Evolutionary conservation across 2,113 vertebrate species (phyloP), one percentile per base, ranked within the genome.

Genomic region (Triplophysa siluroides): DNA sequence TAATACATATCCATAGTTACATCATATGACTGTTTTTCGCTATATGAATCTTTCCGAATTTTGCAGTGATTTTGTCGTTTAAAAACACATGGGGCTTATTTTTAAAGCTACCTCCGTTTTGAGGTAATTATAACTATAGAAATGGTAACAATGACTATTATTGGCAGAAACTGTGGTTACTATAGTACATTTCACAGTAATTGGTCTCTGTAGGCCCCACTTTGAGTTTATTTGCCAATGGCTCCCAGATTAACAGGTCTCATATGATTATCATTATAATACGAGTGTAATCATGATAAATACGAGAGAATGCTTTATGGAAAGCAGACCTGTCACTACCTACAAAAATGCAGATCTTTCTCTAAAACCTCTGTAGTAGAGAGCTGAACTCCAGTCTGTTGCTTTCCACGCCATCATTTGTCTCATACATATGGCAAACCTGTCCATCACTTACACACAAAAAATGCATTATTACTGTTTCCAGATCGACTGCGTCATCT

Each of bases 371-470:
- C 7, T 7, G 8, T 58, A 52, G 2, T 5, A 52, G 16, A 52
- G 50, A 52, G 14, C 14, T 52, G 18, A 56, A 19, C 52, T 54
- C 16, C 52, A 19, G 10, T 12, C 10, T 50, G 41, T 43, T 43
- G 41, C 10, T 45, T 45, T 45, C 43, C 43, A 58, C 56, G n/a
- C 11, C 12, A 38, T 60, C 19, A 73, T 73, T 60, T n/a, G 60
- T 73, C 70, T 60, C n/a, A 73, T 7, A 60, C 52, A 23, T 60
- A 41, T 72, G 52, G 26, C 70, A 14, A n/a, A 56, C 26, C 47
- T 70, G 50, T 1, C 45, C 67, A 18, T 71, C 69, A 56, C 50
- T 26, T 71, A 9, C 69, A 58, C 50, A 38, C 54, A 21, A n/a
- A 56, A 71, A 50, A 71, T 24, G 50, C 69, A n/a, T 21, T 29